Conservation (phyloP, 1,140 invertebrate species). For the Procambarus clarkii region DNA sequence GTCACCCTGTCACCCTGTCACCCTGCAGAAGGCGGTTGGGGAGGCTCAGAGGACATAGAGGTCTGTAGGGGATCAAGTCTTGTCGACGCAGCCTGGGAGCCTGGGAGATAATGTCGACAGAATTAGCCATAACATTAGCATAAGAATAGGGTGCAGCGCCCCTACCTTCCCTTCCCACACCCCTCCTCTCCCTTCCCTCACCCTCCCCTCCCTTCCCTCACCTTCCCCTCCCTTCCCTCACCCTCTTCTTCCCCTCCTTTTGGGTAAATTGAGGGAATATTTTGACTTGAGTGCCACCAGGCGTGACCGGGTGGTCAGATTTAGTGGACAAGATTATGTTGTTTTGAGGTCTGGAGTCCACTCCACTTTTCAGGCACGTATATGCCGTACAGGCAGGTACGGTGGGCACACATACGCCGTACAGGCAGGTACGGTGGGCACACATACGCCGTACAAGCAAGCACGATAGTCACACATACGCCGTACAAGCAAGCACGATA, state of each 20-base stretch:
- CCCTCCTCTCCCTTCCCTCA: too few species aligned
- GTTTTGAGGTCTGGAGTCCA: background rate
- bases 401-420: too few species aligned
- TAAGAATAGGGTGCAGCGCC: background rate
- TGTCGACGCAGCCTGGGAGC: conserved; percentile 7
- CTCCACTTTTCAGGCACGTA: background rate
- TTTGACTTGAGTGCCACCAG: background rate
- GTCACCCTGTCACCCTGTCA: background rate
- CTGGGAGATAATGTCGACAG: conserved; percentile 37
- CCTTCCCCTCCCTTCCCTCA: background rate
- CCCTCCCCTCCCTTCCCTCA: background rate
- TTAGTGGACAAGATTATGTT: background rate
- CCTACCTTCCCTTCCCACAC: background rate
- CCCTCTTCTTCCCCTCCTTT: background rate
- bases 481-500: too few species aligned
- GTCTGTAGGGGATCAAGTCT: background rate
- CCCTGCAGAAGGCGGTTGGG: background rate
- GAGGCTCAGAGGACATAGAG: background rate
- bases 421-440: too few species aligned
- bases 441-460: too few species aligned
- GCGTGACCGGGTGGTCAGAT: background rate
- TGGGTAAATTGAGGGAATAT: conserved; percentile 8
- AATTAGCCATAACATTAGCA: conserved; percentile 61
- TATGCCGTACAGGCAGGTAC: too few species aligned
- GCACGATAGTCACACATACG: too few species aligned